phyloP scores from a whole-genome alignment of 2,888 invertebrate species.

The Drosophila sordidapex region DNA sequence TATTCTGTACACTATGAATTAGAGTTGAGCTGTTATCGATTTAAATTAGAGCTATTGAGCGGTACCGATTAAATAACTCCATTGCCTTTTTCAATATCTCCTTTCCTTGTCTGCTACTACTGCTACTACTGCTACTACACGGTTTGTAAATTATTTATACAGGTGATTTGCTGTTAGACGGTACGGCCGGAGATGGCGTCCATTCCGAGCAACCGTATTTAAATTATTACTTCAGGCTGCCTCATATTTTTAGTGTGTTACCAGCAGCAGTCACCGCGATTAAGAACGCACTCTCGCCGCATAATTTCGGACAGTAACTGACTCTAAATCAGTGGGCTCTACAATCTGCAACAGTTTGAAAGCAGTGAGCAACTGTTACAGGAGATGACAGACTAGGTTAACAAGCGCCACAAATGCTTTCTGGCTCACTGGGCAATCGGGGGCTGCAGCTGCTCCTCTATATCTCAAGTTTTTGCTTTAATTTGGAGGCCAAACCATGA shows the following conservation, averaged over 20 bases:
- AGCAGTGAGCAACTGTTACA: not conserved
- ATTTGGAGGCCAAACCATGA: not conserved
- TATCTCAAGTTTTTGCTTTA: not conserved
- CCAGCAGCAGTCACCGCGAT: not conserved
- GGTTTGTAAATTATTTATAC: not conserved
- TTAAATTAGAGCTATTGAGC: not conserved
- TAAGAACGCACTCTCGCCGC: not conserved
- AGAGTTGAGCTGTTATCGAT: not conserved
- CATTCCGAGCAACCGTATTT: not conserved
- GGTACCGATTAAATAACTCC: not conserved
- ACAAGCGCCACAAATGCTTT: not conserved
- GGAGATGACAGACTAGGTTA: not conserved
- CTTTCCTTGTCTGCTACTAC: not conserved
- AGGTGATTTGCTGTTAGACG: not conserved
- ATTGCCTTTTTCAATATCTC: not conserved
- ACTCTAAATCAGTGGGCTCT: not conserved
- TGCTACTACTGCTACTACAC: too few species aligned
- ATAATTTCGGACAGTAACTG: not conserved
- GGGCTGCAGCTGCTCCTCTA: not conserved
- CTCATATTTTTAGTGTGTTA: not conserved
- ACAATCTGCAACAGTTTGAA: not conserved
- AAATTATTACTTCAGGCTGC: not conserved
- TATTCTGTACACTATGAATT: slow-evolving; percentile 30
- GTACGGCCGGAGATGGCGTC: not conserved
- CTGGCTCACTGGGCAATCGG: too few species aligned